Evolutionary conservation across 2,888 invertebrate genomes (phyloP).

Genomic region (Hypselothyrea guttata): DNA sequence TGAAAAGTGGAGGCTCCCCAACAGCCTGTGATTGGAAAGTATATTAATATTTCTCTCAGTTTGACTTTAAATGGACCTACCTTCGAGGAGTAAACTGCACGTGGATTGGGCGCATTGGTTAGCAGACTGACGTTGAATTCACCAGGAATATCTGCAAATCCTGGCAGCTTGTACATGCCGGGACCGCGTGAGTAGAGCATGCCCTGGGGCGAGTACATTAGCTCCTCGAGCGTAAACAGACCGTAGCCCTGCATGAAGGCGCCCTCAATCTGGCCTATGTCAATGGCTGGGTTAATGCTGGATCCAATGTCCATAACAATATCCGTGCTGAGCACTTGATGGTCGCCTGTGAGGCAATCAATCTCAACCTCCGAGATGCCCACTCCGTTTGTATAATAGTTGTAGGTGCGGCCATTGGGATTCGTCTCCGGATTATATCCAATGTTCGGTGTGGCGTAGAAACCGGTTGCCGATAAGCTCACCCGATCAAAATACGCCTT

Average conservation of each 20-base stretch:
- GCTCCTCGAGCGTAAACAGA: constrained; percentile 94
- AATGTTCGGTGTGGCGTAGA: constrained; percentile 89
- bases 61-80: constrained; percentile 82
- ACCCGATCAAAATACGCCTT: constrained; percentile 90
- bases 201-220: constrained; percentile 93
- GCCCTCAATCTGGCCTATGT: constrained; percentile 98
- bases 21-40: constrained; percentile 87
- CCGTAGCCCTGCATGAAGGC: constrained; percentile 97
- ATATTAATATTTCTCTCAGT: not conserved
- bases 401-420: constrained; percentile 87
- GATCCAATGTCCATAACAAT: constrained; percentile 98
- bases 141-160: constrained; percentile 94
- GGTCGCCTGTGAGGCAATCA: constrained; percentile 96
- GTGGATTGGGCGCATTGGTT: constrained; percentile 94
- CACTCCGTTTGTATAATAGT: constrained; percentile 93
- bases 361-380: constrained; percentile 95
- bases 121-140: constrained; percentile 96
- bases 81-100: constrained; percentile 97
- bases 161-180: constrained; percentile 96
- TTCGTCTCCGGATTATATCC: constrained; percentile 88
- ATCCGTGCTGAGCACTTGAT: constrained; percentile 92
- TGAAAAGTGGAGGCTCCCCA: constrained; percentile 96
- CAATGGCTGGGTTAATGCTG: constrained; percentile 97
- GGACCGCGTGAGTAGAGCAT: constrained; percentile 93
- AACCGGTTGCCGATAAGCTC: constrained; percentile 92